Evolutionary conservation across 2,797 vertebrate genomes (phyloP).

Genomic region (Monodelphis domestica): DNA sequence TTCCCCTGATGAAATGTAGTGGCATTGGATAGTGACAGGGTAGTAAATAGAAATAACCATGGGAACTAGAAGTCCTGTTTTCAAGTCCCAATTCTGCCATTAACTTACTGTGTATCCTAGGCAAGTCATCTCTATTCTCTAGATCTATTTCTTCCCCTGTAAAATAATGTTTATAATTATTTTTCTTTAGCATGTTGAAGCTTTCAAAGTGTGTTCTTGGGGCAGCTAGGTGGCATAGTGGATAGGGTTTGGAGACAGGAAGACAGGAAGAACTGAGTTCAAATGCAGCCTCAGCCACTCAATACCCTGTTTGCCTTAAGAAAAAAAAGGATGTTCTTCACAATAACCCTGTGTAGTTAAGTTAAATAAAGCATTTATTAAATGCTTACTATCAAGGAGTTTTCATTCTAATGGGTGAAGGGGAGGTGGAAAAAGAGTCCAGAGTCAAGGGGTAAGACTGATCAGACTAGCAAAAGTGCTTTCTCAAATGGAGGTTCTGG

Average conservation of each 20-base stretch:
- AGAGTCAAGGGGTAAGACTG: neutral
- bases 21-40: neutral
- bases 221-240: too few relatives aligned
- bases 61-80: slow-evolving; percentile 10
- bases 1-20: neutral
- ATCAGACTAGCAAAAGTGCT: neutral
- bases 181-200: neutral
- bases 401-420: neutral
- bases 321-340: neutral
- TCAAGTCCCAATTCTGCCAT: neutral
- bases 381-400: neutral
- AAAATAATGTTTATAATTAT: neutral
- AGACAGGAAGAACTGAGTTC: too few relatives aligned
- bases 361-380: neutral
- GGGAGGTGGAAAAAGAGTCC: neutral
- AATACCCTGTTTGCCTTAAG: too few relatives aligned
- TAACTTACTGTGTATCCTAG: slow-evolving; percentile 17
- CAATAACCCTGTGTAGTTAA: neutral
- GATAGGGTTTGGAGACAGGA: too few relatives aligned
- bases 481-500: neutral
- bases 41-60: neutral
- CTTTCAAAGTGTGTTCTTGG: neutral
- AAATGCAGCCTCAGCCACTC: too few relatives aligned
- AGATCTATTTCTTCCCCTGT: neutral
- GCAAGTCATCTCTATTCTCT: neutral